Evolutionary conservation across 2,888 invertebrate genomes (phyloP), one percentile per base, ranked within the genome.

Genomic region (Ashinkailepas kermadecensis): DNA sequence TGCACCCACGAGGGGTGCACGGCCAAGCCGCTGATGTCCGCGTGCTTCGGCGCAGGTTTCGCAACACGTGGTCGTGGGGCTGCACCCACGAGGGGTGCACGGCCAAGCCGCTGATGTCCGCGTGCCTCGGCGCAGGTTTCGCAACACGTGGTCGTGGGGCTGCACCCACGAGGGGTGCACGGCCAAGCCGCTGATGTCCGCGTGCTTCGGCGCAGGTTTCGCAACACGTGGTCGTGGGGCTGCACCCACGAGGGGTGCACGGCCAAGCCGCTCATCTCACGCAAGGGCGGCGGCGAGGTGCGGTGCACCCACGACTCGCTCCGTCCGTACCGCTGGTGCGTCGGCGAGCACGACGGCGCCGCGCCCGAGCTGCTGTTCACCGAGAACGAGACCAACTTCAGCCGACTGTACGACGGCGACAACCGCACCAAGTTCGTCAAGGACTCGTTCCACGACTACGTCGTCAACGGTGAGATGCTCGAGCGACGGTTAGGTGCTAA

Each of bases 331-430:
- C 56, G 23, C 18, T 85, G 83, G 83, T 84, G 82, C 25, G 83
- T 82, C 10, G 82, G 74, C 15, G 65, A 67, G 18, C 80, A 12
- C 21, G 81, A 58, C 23, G 82, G 74, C 8, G 23, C 39, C 67
- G n/a, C 56, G 15, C 79, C 83, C 3, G 83, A 85, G 9, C 78
- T 87, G 25, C 83, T 87, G 23, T 87, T 87, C 83, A 87, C 87
- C 3, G 86, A 87, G 62, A 88, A 88, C 83, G 87, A 87, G 81
- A 87, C 87, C 15, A 87, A 87, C 83, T 83, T 84, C 58, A 81
- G 84, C 81, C 83, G 82, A n/a, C 83, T 87, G 64, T 87, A 83
- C 80, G 81, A 79, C 57, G 80, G 79, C 18, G 83, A 84, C 12
- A 83, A 80, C 81, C n/a, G 80, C 1, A 67, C 57, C 11, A 11